Evolutionary conservation across 2,888 invertebrate species (phyloP).

Genomic region (Exephanes ischioxanthus): DNA sequence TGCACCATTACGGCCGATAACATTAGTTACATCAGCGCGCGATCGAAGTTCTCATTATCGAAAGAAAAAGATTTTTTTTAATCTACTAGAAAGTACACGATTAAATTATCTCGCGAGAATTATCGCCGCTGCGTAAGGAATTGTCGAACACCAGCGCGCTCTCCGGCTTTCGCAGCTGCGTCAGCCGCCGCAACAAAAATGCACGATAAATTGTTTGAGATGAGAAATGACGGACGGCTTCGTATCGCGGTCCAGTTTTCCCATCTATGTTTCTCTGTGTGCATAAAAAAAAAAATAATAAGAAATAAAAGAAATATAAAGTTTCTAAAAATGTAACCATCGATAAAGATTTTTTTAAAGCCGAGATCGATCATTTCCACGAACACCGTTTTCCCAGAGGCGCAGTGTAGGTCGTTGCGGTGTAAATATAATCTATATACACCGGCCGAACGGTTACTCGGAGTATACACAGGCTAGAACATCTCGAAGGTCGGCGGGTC

Average conservation of each 20-base stretch:
- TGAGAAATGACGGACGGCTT: slow-evolving; percentile 68
- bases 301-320: background rate
- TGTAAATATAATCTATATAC: slow-evolving; percentile 28
- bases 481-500: slow-evolving; percentile 45
- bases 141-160: slow-evolving; percentile 32
- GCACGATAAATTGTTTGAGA: slow-evolving; percentile 70
- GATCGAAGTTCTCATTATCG: background rate
- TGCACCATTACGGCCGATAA: background rate
- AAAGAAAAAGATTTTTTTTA: background rate
- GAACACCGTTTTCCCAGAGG: slow-evolving; percentile 39
- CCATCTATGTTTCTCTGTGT: background rate
- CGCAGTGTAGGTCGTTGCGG: background rate
- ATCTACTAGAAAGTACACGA: background rate
- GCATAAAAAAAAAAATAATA: background rate
- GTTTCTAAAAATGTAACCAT: slow-evolving; percentile 5
- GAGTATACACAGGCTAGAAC: background rate
- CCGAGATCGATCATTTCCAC: slow-evolving; percentile 39
- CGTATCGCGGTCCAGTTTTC: slow-evolving; percentile 69
- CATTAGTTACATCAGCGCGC: background rate
- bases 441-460: background rate
- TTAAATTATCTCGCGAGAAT: slow-evolving; percentile 24
- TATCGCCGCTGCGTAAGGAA: slow-evolving; percentile 51
- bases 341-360: background rate
- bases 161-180: slow-evolving; percentile 54
- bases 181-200: slow-evolving; percentile 38